Evolutionary conservation across 2,888 invertebrate species (phyloP), one percentile per base, ranked within the genome.

Genomic region (Tortrix viridana): DNA sequence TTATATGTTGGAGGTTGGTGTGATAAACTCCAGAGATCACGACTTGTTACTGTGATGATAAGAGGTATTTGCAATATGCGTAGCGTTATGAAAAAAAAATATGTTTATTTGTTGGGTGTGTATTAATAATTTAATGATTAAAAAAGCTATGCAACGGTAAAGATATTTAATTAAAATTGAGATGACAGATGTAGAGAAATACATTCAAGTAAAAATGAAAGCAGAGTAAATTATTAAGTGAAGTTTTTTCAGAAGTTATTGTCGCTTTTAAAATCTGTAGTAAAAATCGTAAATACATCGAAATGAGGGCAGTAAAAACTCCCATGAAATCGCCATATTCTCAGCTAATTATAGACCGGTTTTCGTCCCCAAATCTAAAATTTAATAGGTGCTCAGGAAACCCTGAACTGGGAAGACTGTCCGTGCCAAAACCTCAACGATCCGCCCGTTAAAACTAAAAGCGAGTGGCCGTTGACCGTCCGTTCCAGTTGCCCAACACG

Each of bases 331-430:
- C 12, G 1, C 12, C 32, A 32, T 32, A 12, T 32, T 32, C 12
- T 32, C 32, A 12, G 3, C 3, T 32, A 9, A 32, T 26, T 12
- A 32, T 32, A 7, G 9, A 12, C 32, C 32, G 32, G 9, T 32
- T 32, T 3, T 32, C 7, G 32, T 32, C 12, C 1, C 32, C 32
- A 32, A 32, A 3, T 32, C 3, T 26, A 9, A 26, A 9, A 9
- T 26, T 26, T 0, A 26, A 26, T 26, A 26, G 26, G 9, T 26
- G 26, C 9, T 32, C 32, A 32, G 16, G n/a, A 41, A 41, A 16
- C 41, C n/a, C 14, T 16, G 41, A 41, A 41, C 41, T 41, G n/a
- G 41, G 41, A 41, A 41, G 14, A 38, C 38, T n/a, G 41, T 41
- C 41, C 14, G 41, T 16, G 41, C 41, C 41, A 41, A 41, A 41